These are phyloP conservation scores for Megalops cyprinoides DNA, from an alignment of 2,797 vertebrate species.

Conservation along the genomic window DNA sequence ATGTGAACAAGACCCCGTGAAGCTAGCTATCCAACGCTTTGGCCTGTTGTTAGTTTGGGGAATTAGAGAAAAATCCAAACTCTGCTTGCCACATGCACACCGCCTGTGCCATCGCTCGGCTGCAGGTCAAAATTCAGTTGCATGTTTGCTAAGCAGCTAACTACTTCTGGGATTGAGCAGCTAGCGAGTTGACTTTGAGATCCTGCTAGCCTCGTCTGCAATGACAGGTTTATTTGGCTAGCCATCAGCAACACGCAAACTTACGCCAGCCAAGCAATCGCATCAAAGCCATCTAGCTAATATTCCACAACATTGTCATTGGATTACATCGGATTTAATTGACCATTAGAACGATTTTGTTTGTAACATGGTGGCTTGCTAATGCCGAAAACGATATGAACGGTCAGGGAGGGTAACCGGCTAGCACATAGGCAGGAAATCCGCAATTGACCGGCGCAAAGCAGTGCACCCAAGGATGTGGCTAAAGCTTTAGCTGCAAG, in stretches of 20 bases:
- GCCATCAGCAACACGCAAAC: neutral
- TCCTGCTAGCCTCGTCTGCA: neutral
- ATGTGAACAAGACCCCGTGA: neutral
- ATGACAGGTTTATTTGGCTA: neutral
- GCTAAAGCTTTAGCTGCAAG: too few species aligned
- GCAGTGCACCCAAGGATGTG: neutral
- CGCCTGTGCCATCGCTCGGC: neutral
- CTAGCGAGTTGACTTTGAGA: neutral
- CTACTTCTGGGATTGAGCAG: neutral
- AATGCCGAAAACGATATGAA: conserved; percentile 1
- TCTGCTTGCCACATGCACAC: neutral
- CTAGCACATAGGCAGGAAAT: neutral
- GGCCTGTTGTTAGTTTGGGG: conserved; percentile 10
- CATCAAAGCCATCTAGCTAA: too few species aligned
- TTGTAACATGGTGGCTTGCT: neutral
- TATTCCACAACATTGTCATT: too few species aligned
- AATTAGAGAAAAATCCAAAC: conserved; percentile 5
- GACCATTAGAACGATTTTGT: neutral
- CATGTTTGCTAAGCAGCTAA: neutral
- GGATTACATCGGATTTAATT: too few species aligned
- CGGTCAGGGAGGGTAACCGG: neutral
- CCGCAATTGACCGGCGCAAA: neutral
- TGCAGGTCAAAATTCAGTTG: neutral
- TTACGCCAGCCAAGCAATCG: neutral
- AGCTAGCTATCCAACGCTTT: conserved; percentile 10